Conservation (phyloP, 1,140 invertebrate genomes). For the Lepidotrigona ventralis region DNA sequence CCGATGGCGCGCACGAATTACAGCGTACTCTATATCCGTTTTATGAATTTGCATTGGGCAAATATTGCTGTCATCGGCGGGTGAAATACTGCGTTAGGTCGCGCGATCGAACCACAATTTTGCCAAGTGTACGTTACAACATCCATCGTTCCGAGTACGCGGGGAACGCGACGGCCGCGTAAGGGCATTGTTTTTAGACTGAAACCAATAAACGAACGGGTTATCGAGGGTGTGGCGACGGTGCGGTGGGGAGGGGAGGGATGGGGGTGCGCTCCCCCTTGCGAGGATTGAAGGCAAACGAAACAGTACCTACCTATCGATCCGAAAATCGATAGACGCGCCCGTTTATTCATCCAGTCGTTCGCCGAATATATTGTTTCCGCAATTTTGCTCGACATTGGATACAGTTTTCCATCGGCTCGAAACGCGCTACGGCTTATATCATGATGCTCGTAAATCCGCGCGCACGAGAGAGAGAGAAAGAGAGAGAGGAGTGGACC, state of each 20-base stretch:
- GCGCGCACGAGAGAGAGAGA: not conserved
- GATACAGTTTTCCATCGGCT: conserved; percentile 62
- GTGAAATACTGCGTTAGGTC: conserved; percentile 51
- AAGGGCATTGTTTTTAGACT: conserved; percentile 71
- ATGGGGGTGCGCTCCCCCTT: conserved; percentile 25
- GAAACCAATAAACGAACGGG: conserved; percentile 71
- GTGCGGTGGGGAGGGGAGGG: not conserved
- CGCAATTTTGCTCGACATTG: conserved; percentile 66
- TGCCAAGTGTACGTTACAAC: conserved; percentile 53
- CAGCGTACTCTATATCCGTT: not conserved
- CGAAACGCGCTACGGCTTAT: conserved; percentile 51
- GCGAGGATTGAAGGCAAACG: conserved; percentile 60
- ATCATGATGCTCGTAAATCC: conserved; percentile 63
- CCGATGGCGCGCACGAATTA: conserved; percentile 5
- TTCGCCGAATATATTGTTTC: conserved; percentile 68
- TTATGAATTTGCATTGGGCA: conserved; percentile 50
- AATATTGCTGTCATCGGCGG: conserved; percentile 51
- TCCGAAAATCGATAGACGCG: conserved; percentile 63
- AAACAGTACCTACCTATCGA: conserved; percentile 59
- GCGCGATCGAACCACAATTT: conserved; percentile 55
- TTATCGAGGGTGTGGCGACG: not conserved
- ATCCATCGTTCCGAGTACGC: conserved; percentile 22
- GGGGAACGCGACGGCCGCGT: conserved; percentile 54
- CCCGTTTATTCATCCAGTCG: conserved; percentile 68
- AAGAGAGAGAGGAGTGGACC: not conserved